These are phyloP conservation scores for Coccyzus lansbergi DNA, from an alignment of 2,797 vertebrate genomes.

Conservation along the genomic window DNA sequence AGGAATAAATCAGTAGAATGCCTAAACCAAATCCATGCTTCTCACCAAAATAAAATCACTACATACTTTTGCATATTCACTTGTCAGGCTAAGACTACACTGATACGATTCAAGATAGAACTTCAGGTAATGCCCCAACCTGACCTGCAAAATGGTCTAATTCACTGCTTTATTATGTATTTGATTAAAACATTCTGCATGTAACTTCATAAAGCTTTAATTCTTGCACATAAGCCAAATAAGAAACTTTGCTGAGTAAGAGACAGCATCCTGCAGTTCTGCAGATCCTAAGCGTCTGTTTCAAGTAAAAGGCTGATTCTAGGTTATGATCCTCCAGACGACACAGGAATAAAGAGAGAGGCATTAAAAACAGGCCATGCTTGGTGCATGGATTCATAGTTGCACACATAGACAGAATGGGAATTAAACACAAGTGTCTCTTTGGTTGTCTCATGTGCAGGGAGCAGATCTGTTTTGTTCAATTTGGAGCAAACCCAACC, in stretches of 20 bases:
- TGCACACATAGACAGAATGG: accelerated
- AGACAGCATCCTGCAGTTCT: background rate
- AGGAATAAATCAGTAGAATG: background rate
- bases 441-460: background rate
- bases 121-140: background rate
- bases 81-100: background rate
- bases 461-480: background rate
- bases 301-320: background rate
- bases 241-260: background rate
- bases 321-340: background rate
- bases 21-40: background rate
- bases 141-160: background rate
- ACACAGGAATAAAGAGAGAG: background rate
- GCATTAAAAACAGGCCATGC: background rate
- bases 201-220: background rate
- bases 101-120: background rate
- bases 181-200: background rate
- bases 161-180: background rate
- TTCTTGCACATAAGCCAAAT: background rate
- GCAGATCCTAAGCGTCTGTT: background rate
- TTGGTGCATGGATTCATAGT: background rate
- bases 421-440: background rate
- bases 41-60: background rate
- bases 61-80: background rate
- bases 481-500: background rate